These are phyloP conservation scores for Diachrysia chrysitis DNA, from an alignment of 2,888 invertebrate species.

Conservation along the genomic window DNA sequence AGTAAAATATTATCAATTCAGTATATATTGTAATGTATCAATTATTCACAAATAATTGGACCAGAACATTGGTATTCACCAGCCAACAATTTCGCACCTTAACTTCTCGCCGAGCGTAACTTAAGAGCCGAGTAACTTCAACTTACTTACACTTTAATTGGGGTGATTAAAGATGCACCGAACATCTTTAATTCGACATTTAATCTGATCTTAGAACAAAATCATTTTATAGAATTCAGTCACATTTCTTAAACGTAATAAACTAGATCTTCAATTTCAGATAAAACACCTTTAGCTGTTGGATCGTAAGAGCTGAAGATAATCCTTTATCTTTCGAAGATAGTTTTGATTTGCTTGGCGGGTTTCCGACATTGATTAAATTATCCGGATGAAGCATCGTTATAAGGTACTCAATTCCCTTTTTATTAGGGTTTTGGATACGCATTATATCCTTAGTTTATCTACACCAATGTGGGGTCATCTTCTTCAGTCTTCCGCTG, in stretches of 20 bases:
- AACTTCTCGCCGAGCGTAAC: not conserved
- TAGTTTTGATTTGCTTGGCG: constrained; percentile 52
- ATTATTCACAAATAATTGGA: not conserved
- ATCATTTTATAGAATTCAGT: constrained; percentile 21
- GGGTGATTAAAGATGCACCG: not conserved
- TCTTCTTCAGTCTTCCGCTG: no score
- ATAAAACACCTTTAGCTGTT: constrained; percentile 23
- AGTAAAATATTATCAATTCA: no score
- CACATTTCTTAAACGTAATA: constrained; percentile 23
- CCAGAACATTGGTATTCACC: not conserved
- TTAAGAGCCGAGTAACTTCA: no score
- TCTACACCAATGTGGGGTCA: no score
- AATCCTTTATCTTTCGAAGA: constrained; percentile 41
- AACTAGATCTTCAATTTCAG: constrained; percentile 48
- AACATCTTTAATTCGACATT: not conserved
- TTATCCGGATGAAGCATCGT: constrained; percentile 41
- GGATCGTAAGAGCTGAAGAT: constrained; percentile 26
- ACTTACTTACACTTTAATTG: not conserved
- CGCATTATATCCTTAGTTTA: no score
- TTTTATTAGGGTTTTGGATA: constrained; percentile 13
- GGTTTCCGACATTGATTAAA: constrained; percentile 41
- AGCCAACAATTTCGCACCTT: not conserved
- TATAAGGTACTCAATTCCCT: constrained; percentile 31
- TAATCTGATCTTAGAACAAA: constrained; percentile 17
- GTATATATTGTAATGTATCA: no score